Conservation (phyloP, 2,888 invertebrate species). For the Eustalomyia histrio region DNA sequence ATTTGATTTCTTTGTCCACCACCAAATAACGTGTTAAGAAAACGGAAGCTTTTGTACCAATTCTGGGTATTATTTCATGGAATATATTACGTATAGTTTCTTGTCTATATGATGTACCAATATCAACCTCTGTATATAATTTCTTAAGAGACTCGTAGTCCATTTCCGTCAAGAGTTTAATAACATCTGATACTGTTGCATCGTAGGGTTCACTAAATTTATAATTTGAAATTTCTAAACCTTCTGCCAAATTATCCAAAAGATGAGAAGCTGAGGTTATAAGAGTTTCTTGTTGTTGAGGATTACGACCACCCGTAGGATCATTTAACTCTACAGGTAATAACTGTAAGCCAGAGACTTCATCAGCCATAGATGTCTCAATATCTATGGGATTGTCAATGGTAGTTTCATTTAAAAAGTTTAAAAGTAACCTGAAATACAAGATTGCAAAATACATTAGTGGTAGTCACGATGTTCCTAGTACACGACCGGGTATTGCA, state of each 20-base stretch:
- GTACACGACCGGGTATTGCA: too few species aligned
- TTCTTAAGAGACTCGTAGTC: slow-evolving; percentile 77
- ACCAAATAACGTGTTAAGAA: slow-evolving; percentile 84
- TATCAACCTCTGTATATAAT: slow-evolving; percentile 82
- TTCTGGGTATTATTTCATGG: slow-evolving; percentile 85
- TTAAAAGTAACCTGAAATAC: slow-evolving; percentile 72
- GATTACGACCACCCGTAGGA: slow-evolving; percentile 79
- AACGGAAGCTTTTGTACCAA: slow-evolving; percentile 84
- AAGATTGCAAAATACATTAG: too few species aligned
- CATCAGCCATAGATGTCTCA: slow-evolving; percentile 77
- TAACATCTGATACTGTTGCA: slow-evolving; percentile 77
- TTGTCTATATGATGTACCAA: slow-evolving; percentile 87
- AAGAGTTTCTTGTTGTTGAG: slow-evolving; percentile 76
- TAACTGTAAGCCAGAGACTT: slow-evolving; percentile 73
- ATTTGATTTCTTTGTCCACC: slow-evolving; percentile 82
- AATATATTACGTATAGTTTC: slow-evolving; percentile 88
- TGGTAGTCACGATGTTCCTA: too few species aligned
- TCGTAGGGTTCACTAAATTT: slow-evolving; percentile 79
- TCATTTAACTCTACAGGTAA: slow-evolving; percentile 75
- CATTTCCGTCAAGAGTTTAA: slow-evolving; percentile 77
- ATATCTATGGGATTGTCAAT: slow-evolving; percentile 78
- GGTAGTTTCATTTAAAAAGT: slow-evolving; percentile 76
- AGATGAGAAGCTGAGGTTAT: slow-evolving; percentile 73
- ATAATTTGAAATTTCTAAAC: slow-evolving; percentile 77
- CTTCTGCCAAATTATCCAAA: slow-evolving; percentile 77